A percentile compares a stretch with the other conserved stretches of the same genome.
These are phyloP conservation scores for Dasypolia templi DNA, from an alignment of 2,888 invertebrate species.

Conservation along the genomic window DNA sequence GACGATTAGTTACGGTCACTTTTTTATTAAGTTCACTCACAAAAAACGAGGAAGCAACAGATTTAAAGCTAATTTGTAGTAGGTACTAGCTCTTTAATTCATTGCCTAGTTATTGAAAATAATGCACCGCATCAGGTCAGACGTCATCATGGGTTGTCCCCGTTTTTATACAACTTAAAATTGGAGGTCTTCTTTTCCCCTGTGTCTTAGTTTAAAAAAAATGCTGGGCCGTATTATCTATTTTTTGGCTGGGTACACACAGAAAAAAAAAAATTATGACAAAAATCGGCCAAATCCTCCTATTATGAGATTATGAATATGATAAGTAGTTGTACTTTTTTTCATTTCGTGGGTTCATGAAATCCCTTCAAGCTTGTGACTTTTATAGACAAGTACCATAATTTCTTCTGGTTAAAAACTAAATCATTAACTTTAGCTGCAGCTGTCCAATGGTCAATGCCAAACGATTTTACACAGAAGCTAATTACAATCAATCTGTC, in stretches of 20 bases:
- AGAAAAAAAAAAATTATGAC: too few relatives aligned
- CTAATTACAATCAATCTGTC: slow-evolving; percentile 22
- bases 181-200: background rate
- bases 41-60: slow-evolving; percentile 65
- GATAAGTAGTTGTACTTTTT: background rate
- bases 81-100: slow-evolving; percentile 41
- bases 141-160: slow-evolving; percentile 1
- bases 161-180: slow-evolving; percentile 9
- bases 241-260: too few relatives aligned
- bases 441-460: slow-evolving; percentile 18
- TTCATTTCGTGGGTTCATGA: background rate
- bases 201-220: background rate
- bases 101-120: slow-evolving; percentile 34
- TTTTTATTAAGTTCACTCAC: slow-evolving; percentile 52
- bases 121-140: slow-evolving; percentile 25
- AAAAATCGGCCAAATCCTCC: background rate
- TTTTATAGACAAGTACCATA: background rate
- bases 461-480: slow-evolving; percentile 5
- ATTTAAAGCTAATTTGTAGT: slow-evolving; percentile 43
- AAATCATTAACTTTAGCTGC: slow-evolving; percentile 2
- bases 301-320: background rate
- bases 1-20: slow-evolving; percentile 55
- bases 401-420: slow-evolving; percentile 4
- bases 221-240: too few relatives aligned
- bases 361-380: background rate